phyloP scores from a whole-genome alignment of 2,113 vertebrate genomes.

The Aptenodytes patagonicus region DNA sequence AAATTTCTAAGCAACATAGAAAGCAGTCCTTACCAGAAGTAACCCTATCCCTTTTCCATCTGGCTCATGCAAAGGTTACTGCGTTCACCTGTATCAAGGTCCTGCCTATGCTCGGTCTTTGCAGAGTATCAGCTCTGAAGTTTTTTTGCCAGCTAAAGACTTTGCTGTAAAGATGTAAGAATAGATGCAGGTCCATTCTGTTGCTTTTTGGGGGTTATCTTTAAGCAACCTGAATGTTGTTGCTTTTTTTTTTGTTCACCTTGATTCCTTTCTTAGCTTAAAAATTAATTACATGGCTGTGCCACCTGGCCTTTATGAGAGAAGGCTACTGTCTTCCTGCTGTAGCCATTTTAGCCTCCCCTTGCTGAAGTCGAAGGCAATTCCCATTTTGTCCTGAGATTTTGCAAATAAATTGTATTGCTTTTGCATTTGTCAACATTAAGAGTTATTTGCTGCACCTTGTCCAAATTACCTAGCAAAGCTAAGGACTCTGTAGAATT shows the following conservation, averaged over 20 bases:
- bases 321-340: neutral
- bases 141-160: neutral
- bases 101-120: neutral
- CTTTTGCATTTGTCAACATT: slow-evolving; percentile 68
- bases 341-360: neutral
- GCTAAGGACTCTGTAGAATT: slow-evolving; percentile 25
- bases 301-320: neutral
- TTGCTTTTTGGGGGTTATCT: neutral
- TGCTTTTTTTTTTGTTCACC: neutral
- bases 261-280: neutral
- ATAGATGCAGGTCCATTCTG: neutral
- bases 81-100: neutral
- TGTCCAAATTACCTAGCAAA: slow-evolving; percentile 18
- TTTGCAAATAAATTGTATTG: slow-evolving; percentile 43
- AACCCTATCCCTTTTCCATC: neutral
- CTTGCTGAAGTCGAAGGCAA: neutral
- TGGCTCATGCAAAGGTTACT: neutral
- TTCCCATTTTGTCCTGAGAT: slow-evolving; percentile 17
- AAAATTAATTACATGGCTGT: neutral
- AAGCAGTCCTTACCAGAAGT: neutral
- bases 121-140: neutral
- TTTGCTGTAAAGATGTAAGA: neutral
- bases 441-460: slow-evolving; percentile 42
- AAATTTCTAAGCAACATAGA: neutral
- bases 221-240: neutral